phyloP scores from a whole-genome alignment of 2,797 vertebrate genomes.

The Echiichthys vipera region DNA sequence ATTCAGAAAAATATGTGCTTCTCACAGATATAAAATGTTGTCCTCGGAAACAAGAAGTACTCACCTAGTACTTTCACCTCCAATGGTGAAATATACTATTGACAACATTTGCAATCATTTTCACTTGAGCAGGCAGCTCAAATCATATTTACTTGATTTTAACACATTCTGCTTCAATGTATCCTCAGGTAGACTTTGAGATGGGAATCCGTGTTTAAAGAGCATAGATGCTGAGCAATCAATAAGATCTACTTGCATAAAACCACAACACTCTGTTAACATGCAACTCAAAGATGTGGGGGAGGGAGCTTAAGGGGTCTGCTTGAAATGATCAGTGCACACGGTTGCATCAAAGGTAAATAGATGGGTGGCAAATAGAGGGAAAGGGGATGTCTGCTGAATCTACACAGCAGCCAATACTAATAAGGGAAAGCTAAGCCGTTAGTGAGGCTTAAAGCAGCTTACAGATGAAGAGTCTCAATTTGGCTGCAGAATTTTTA shows the following conservation, averaged over 20 bases:
- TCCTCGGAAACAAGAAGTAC: constrained; percentile 28
- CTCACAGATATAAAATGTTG: constrained; percentile 50
- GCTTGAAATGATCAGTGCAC: constrained; percentile 50
- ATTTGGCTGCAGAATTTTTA: constrained; percentile 65
- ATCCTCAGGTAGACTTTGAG: constrained; percentile 16
- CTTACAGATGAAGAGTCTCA: constrained; percentile 75
- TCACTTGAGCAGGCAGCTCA: neutral
- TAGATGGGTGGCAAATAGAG: constrained; percentile 48
- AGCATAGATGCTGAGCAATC: constrained; percentile 27
- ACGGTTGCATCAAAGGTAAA: constrained; percentile 60
- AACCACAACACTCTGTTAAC: constrained; percentile 17
- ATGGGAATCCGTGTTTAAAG: constrained; percentile 12
- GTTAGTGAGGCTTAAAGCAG: constrained; percentile 72
- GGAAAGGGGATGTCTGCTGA: constrained; percentile 43
- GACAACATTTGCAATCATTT: constrained; percentile 13
- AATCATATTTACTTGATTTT: constrained; percentile 9
- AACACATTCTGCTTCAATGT: neutral
- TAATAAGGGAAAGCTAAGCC: constrained; percentile 75
- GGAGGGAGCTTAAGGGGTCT: constrained; percentile 18
- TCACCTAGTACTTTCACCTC: constrained; percentile 29
- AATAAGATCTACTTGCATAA: constrained; percentile 2
- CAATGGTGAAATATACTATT: constrained; percentile 16
- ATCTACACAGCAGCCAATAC: constrained; percentile 68
- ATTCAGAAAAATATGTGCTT: constrained; percentile 31
- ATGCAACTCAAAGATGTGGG: constrained; percentile 13